These are phyloP conservation scores for Pogonomyrmex californicus DNA, from an alignment of 1,140 invertebrate genomes.

Conservation along the genomic window DNA sequence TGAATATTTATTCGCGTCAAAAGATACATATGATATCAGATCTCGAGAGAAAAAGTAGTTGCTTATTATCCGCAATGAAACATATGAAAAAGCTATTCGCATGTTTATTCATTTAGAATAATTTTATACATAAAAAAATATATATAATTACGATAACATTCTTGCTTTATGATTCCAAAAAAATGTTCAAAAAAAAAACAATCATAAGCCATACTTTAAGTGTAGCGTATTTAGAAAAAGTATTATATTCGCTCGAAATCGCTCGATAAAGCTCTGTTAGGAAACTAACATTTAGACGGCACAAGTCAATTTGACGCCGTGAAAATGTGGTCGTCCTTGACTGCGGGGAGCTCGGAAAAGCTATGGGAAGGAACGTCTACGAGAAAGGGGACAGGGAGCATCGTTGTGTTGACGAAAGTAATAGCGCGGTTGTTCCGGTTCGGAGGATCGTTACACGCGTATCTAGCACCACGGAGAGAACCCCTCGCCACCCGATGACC, in stretches of 20 bases:
- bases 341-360: not conserved
- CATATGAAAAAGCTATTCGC: not conserved
- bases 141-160: not conserved
- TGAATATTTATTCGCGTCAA: not conserved
- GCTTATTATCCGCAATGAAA: not conserved
- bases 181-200: not conserved
- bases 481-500: slow-evolving; percentile 61
- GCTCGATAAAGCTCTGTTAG: not conserved
- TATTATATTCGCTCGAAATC: too few relatives aligned
- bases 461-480: slow-evolving; percentile 65
- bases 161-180: not conserved
- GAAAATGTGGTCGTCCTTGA: not conserved
- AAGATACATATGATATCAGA: not conserved
- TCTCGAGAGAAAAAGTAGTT: not conserved
- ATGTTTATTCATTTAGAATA: not conserved
- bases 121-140: not conserved
- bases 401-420: slow-evolving; percentile 81
- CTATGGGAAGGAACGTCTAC: slow-evolving; percentile 26
- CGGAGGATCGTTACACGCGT: slow-evolving; percentile 78
- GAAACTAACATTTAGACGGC: not conserved
- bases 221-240: too few relatives aligned
- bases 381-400: not conserved
- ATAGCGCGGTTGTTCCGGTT: slow-evolving; percentile 81
- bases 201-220: not conserved
- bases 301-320: slow-evolving; percentile 9